Base-by-base conservation (phyloP, 2,797 vertebrate genomes). In the Carcharodon carcharias region DNA sequence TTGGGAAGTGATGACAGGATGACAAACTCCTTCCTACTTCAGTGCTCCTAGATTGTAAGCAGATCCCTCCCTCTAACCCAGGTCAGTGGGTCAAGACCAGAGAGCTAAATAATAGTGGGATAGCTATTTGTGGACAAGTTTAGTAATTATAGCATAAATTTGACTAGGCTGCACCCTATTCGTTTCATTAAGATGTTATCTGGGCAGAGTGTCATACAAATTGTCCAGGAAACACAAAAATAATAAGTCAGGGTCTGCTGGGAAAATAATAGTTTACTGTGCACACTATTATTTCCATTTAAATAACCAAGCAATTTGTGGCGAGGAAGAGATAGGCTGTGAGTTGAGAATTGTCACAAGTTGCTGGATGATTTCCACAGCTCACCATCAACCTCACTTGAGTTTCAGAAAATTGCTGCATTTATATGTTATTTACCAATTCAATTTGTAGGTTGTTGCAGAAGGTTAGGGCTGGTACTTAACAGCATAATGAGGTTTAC, bases 1-100 rank as follows among this genome's bases (percentile, higher is more conserved):
- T 73, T 95, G 21, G 94, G 94, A 77, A 73, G 58, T 95, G n/a
- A 95, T 35, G 18, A 71, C 69, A 77, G 94, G 69, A 56, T 95
- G 69, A 31, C 50, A 73, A 71, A 7, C 67, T 23, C 50, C 28
- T 95, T 73, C 94, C 67, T 56, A 56, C 28, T 21, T 71, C 65
- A 54, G 31, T 35, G 67, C 31, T 95, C 40, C 50, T 28, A 73
- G 45, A 73, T 56, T 16, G 67, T 95, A 95, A 95, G 54, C 69
- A 95, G 65, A 35, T 18, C 28, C 28, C 67, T 65, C 61, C 58
- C n/a, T 11, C 18, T 92, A 9, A 40, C 7, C 61, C 16, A 45
- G 61, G 18, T 93, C 91, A 65, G 63, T 93, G 89, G 28, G 58
- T 21, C 40, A 8, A 50, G 56, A 21, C 18, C 21, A 67, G n/a